Percentiles rank a stretch among this genome's conserved stretches.
Conservation (phyloP, 2,797 vertebrate genomes). For the Hyperoplus immaculatus region DNA sequence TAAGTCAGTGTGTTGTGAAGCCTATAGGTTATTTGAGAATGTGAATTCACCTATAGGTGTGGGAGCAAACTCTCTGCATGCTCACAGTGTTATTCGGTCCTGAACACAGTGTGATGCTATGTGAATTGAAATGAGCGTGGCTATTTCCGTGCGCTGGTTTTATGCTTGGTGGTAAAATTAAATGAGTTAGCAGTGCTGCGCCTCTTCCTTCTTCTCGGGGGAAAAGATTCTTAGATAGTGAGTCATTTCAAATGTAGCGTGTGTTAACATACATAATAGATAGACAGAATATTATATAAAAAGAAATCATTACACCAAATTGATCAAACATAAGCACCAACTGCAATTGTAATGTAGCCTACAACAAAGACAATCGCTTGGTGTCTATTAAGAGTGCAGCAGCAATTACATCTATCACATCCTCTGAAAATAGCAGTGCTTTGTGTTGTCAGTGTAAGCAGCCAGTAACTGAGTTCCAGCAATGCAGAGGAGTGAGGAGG, state of each 20-base stretch:
- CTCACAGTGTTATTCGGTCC: not conserved
- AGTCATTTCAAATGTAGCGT: slow-evolving; percentile 25
- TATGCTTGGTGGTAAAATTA: slow-evolving; percentile 12
- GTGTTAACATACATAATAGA: not conserved
- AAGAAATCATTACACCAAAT: not conserved
- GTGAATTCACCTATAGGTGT: not conserved
- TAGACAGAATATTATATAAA: not conserved
- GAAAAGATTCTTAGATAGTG: not conserved
- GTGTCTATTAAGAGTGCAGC: not conserved
- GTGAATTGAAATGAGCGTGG: slow-evolving; percentile 31
- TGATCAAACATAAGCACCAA: not conserved
- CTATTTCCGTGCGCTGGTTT: slow-evolving; percentile 35
- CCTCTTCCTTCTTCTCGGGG: slow-evolving; percentile 1
- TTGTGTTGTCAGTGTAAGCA: slow-evolving; percentile 35
- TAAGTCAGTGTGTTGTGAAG: not conserved
- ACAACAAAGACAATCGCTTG: not conserved
- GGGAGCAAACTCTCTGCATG: not conserved
- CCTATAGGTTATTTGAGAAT: not conserved
- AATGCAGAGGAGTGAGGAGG: slow-evolving; percentile 71
- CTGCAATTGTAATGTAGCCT: not conserved
- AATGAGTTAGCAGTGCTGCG: slow-evolving; percentile 31
- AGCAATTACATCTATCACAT: slow-evolving; percentile 4
- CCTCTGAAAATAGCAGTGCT: slow-evolving; percentile 22
- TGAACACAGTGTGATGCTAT: slow-evolving; percentile 5
- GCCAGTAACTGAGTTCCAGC: slow-evolving; percentile 54